Base-by-base conservation (phyloP, 1,140 invertebrate species). In the Drosophila dunni region DNA sequence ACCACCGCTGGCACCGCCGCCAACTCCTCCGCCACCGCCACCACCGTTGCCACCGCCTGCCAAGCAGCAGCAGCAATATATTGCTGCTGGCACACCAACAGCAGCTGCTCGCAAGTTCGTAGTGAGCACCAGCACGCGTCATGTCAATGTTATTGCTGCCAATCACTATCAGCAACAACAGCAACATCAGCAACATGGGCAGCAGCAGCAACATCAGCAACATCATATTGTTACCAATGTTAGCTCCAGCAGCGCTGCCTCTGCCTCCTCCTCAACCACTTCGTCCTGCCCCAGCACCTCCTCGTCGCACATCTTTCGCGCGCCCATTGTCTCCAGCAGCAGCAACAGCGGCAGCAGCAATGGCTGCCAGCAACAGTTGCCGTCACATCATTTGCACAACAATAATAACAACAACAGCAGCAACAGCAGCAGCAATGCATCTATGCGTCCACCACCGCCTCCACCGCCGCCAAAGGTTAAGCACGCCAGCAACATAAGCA, bases 371-470 rank as follows among this genome's bases (percentile, higher is more conserved):
- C 74, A 60, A 63, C 77, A 70, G 62, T 74, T 64, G 60, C 20
- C 46, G 36, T 17, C 60, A 11, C 69, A 68, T 15, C 65, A 66
- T 48, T 44, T 48, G 33, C 54, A 42, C 65, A 85, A n/a, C 51
- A 68, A 4, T 72, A 81, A 10, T 79, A 81, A n/a, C 79, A 60
- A 13, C 67, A 75, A 20, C 54, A 79, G 1, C 24, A 75, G 11
- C 40, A 81, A 15, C 63, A 64, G 17, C 64, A 68, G 45, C 44
- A 62, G 5, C 53, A 76, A 66, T 62, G 71, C 90, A 51, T 93
- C 94, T 65, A 94, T 94, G 94, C 92, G 94, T 13, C 94, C 94
- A 24, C 94, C 94, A 24, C 94, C 94, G 7, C 94, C 94, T 6
- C 94, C 94, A 17, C 94, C 94, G 4, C 94, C 94, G 10, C 93